These are phyloP conservation scores for Perithous albicinctus DNA, from an alignment of 2,888 invertebrate genomes.

Conservation along the genomic window DNA sequence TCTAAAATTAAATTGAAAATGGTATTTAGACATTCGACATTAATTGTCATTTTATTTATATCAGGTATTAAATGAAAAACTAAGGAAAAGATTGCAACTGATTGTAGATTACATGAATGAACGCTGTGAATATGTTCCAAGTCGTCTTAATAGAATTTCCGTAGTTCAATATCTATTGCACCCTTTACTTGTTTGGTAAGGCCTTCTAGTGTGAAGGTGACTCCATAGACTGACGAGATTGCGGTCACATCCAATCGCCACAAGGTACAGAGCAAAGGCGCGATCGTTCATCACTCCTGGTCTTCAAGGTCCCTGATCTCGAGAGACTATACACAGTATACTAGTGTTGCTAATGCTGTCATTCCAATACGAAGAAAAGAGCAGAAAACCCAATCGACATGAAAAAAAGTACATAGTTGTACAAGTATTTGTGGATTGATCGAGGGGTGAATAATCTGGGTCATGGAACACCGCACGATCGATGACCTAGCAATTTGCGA, in stretches of 20 bases:
- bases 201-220: conserved; percentile 26
- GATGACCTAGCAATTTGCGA: conserved; percentile 24
- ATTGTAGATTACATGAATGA: not conserved
- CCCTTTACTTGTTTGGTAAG: conserved; percentile 5
- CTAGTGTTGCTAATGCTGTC: conserved; percentile 7
- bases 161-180: not conserved
- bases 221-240: conserved; percentile 9
- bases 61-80: not conserved
- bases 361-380: conserved; percentile 3
- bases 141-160: not conserved
- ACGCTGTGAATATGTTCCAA: not conserved
- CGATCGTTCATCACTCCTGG: conserved; percentile 55
- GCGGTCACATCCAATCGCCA: conserved; percentile 16
- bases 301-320: conserved; percentile 46
- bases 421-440: conserved; percentile 48
- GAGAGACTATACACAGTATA: conserved; percentile 6
- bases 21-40: not conserved
- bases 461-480: conserved; percentile 50
- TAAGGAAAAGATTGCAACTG: not conserved
- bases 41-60: not conserved
- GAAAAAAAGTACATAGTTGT: conserved; percentile 40
- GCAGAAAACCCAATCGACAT: conserved; percentile 45
- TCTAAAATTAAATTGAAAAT: not conserved
- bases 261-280: conserved; percentile 20
- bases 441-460: conserved; percentile 50